Conservation (phyloP, 2,113 vertebrate species). For the Hystrix cristata region DNA sequence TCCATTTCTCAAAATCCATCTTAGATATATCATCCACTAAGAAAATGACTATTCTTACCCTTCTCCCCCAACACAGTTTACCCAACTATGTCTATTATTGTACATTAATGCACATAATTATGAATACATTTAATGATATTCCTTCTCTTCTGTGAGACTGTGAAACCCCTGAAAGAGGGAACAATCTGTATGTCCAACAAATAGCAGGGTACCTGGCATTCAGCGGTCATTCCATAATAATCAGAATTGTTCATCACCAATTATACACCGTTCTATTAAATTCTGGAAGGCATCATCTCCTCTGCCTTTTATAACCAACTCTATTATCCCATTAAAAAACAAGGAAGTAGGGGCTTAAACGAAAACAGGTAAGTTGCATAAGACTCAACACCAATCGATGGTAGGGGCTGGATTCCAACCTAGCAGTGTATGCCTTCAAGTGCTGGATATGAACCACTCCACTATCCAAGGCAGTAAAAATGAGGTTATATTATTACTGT, state of each 20-base stretch:
- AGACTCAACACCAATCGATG: not conserved
- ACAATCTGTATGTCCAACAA: not conserved
- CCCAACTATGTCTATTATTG: not conserved
- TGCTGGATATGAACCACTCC: not conserved
- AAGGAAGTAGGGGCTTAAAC: not conserved
- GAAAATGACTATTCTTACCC: not conserved
- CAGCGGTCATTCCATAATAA: not conserved
- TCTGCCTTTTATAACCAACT: not conserved
- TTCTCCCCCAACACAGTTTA: not conserved
- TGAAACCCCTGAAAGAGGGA: not conserved
- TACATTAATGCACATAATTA: not conserved
- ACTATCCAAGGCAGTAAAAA: not conserved
- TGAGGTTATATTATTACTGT: not conserved
- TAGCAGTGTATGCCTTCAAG: not conserved
- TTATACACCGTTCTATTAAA: slow-evolving; percentile 32
- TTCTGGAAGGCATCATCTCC: not conserved
- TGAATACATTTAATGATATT: not conserved
- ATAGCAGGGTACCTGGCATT: not conserved
- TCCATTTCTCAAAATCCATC: slow-evolving; percentile 21
- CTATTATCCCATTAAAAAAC: not conserved
- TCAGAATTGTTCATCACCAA: not conserved
- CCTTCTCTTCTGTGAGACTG: not conserved
- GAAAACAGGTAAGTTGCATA: not conserved
- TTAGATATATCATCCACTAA: not conserved
- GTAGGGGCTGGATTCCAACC: not conserved